Base-by-base conservation (phyloP, 1,140 invertebrate genomes). In the Zelostemma sp. region DNA sequence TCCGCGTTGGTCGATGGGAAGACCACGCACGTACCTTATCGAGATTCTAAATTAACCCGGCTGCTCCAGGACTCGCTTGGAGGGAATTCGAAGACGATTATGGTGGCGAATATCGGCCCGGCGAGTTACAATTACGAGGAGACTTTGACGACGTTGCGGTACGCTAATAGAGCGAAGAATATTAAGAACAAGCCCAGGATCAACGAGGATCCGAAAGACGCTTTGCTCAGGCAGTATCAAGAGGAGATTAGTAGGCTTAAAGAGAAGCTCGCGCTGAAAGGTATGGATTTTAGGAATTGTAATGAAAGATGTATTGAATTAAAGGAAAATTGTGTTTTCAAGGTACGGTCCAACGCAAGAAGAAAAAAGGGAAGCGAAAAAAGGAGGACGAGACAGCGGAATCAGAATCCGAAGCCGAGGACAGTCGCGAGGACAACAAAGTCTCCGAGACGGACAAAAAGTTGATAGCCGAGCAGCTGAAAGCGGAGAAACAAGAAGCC, bases 121-220 rank as follows among this genome's bases (percentile, higher is more conserved):
- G 95, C 97, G 1, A 94, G 96, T 68, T 95, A 94, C 61, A 99
- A 99, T 85, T 98, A 97, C 82, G 97, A 99, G 77, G 98, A 99
- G 80, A 97, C 96, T 0, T 91, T 99, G 18, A 98, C 95, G 75
- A 99, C 98, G 0, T 85, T 99, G 31, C 87, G 98, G 5, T 99
- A 99, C 86, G 97, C 98, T 0, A 97, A 95, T 86, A 88, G 97
- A 51, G 97, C 97, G 0, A 99, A 99, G 86, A 97, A 95, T 74
- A 99, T 99, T 53, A 94, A 97, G 83, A 99, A 99, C 84, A 93
- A 94, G 69, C 97, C 97, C 12, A 91, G 93, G 66, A 95, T 99
- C 60, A 99, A 99, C 86, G 97, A 98, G 80, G 97, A 99, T 87
- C 96, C 97, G 0, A 99, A 99, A 77, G 97, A 99, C 86, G 97